Conservation (phyloP, 2,113 vertebrate species). For the Caloenas nicobarica region DNA sequence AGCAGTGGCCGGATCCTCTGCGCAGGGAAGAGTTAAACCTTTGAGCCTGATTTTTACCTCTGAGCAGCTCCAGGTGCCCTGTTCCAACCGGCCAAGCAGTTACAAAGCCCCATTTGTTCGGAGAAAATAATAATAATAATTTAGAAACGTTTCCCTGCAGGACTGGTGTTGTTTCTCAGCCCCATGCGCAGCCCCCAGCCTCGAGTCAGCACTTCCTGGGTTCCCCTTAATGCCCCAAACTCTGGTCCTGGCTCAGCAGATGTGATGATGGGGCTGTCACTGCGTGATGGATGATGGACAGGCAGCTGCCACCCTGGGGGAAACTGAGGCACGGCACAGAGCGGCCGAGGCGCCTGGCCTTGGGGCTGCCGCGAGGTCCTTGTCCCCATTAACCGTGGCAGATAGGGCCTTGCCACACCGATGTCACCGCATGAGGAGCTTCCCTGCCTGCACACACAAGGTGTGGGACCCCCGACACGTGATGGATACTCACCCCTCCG, state of each 20-base stretch:
- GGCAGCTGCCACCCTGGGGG: rapidly evolving
- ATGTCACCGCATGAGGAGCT: rapidly evolving
- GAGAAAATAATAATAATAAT: background rate
- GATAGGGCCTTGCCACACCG: background rate
- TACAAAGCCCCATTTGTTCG: background rate
- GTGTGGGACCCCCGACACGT: rapidly evolving
- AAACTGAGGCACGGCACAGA: background rate
- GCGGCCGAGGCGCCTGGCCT: rapidly evolving
- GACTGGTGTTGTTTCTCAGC: background rate
- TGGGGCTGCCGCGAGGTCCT: background rate
- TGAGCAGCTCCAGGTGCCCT: background rate
- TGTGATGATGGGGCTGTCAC: too few species aligned
- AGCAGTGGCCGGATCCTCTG: rapidly evolving
- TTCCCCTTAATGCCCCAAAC: background rate
- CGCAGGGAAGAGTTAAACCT: background rate
- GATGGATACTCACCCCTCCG: background rate
- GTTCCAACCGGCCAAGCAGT: background rate
- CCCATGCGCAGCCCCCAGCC: background rate
- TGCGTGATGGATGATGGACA: background rate
- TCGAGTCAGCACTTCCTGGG: rapidly evolving
- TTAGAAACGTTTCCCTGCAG: rapidly evolving
- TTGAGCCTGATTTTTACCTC: background rate
- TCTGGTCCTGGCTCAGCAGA: background rate
- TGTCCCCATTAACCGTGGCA: background rate
- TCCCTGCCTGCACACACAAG: background rate